Evolutionary conservation across 2,888 invertebrate species (phyloP).

Genomic region (Caenorhabditis sp.): DNA sequence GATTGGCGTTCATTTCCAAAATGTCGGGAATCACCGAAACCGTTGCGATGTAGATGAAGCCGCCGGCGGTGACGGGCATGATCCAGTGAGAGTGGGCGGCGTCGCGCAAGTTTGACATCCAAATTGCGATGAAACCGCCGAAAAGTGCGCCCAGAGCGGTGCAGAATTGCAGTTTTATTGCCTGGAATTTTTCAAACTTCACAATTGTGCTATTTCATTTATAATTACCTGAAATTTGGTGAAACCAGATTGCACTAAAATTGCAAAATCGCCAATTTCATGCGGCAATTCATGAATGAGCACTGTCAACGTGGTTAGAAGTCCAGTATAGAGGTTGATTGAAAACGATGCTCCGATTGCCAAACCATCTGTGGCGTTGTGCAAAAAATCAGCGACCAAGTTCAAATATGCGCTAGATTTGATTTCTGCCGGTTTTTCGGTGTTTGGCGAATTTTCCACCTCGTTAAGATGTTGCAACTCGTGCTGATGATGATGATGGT

Average conservation of each 20-base stretch:
- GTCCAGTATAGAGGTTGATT: conserved; percentile 47
- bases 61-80: conserved; percentile 80
- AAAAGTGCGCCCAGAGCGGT: conserved; percentile 93
- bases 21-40: conserved; percentile 97
- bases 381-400: conserved; percentile 94
- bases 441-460: neutral
- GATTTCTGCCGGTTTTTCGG: conserved; percentile 9
- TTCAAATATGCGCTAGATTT: conserved; percentile 85
- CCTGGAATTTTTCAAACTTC: too few relatives aligned
- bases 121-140: conserved; percentile 75
- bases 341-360: conserved; percentile 90
- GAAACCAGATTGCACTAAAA: conserved; percentile 94
- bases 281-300: conserved; percentile 97
- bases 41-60: conserved; percentile 99
- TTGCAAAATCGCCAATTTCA: conserved; percentile 99
- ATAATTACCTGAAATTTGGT: conserved; percentile 80
- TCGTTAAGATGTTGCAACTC: conserved; percentile 3
- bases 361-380: conserved; percentile 97
- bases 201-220: too few relatives aligned
- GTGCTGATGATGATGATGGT: conserved; percentile 77
- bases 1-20: conserved; percentile 77
- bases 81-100: conserved; percentile 83
- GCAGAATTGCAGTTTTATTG: conserved; percentile 89
- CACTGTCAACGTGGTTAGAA: conserved; percentile 91
- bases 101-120: conserved; percentile 33